Evolutionary conservation across 2,888 invertebrate species (phyloP), one percentile per base, ranked within the genome.

Genomic region (Diarsia rubi): DNA sequence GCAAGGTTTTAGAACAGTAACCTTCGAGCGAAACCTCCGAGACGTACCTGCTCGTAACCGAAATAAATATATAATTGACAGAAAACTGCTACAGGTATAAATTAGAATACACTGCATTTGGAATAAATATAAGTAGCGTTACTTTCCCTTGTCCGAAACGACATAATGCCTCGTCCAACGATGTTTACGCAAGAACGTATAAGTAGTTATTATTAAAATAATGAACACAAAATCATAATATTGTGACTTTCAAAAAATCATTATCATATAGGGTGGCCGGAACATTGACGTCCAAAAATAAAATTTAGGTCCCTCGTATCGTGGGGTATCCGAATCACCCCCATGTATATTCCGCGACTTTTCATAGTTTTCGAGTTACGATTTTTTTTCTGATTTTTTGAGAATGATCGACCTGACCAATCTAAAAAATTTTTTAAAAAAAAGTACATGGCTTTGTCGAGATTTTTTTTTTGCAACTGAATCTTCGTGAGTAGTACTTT

Each of bases 181-280:
- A 42, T 44, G 14, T 31, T 75, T 47, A 57, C 24, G 12, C n/a
- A 19, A n/a, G n/a, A 27, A 63, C 19, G 16, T 14, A 11, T 62
- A 54, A 14, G 27, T 42, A 64, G 57, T 24, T 59, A 54, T 49
- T 21, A 70, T 49, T 21, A 68, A 49, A 80, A 47, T 44, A 78
- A 64, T 70, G 81, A 78, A 81, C 81, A 81, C 73, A 78, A 78
- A 77, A 45, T 63, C 14, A 66, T 67, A 70, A 65, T 60, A 69
- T 70, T 75, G 72, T 73, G 69, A 83, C 78, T 66, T 37, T 64
- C 11, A 67, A 3, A 47, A 77, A 81, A 73, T 19, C 44, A 69
- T 78, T 70, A 27, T 5, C 47, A 27, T 9, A 42, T 19, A n/a
- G n/a, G n/a, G n/a, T n/a, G n/a, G n/a, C n/a, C n/a, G n/a, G n/a